Conservation (phyloP, 2,113 vertebrate species). For the Edolisoma coerulescens region DNA sequence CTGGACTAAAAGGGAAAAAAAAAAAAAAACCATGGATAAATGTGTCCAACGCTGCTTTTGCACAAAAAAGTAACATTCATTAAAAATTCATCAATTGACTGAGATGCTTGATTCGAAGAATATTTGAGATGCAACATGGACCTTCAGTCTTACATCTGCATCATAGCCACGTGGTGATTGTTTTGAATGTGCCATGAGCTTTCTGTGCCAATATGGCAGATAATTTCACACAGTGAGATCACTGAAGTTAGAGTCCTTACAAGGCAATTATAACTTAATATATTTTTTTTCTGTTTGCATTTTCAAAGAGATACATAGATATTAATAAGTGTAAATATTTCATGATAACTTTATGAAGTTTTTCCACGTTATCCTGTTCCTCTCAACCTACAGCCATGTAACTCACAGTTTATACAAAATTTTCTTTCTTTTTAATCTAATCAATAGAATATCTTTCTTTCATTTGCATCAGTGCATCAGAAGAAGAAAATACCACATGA, state of each 20-base stretch:
- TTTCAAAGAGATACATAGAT: not conserved
- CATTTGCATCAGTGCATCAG: not conserved
- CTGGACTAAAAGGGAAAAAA: not conserved
- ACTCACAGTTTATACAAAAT: not conserved
- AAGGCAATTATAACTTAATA: not conserved
- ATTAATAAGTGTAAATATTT: not conserved
- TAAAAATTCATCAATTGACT: constrained; percentile 2
- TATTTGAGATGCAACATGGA: constrained; percentile 5
- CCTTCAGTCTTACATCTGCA: not conserved
- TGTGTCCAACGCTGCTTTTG: not conserved
- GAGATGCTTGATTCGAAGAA: not conserved
- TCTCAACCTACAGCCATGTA: not conserved
- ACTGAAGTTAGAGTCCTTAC: not conserved
- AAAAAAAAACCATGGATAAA: not conserved
- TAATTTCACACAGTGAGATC: not conserved
- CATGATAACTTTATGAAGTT: not conserved
- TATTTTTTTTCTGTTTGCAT: not conserved
- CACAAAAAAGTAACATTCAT: not conserved
- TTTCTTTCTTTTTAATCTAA: not conserved
- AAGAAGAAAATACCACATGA: not conserved
- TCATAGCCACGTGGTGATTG: not conserved
- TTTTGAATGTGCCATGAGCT: not conserved
- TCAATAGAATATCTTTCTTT: not conserved
- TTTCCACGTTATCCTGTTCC: not conserved
- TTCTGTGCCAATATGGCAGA: not conserved